phyloP scores from a whole-genome alignment of 2,113 vertebrate genomes.

The Propithecus coquereli region DNA sequence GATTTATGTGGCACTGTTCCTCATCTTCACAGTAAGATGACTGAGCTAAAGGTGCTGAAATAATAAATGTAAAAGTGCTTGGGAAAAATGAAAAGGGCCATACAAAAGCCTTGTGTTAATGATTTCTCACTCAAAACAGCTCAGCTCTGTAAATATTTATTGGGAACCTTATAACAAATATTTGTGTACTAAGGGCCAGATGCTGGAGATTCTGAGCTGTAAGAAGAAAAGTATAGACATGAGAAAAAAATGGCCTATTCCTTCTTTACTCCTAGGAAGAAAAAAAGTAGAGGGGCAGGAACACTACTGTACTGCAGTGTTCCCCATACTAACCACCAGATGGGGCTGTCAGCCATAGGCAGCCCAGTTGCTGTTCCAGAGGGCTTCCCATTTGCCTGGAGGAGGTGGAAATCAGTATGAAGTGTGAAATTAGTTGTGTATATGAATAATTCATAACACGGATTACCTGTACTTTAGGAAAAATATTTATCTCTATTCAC shows the following conservation, averaged over 20 bases:
- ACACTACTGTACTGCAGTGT: neutral
- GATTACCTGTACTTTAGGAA: neutral
- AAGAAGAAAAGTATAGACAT: neutral
- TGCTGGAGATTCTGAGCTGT: neutral
- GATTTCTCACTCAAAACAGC: slow-evolving; percentile 3
- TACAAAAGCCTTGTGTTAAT: neutral
- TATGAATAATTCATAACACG: neutral
- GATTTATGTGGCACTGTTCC: neutral
- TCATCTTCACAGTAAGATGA: neutral
- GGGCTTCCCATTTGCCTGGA: neutral
- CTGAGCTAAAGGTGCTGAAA: neutral
- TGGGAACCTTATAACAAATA: neutral
- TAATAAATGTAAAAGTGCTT: neutral
- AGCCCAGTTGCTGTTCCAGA: slow-evolving; percentile 39
- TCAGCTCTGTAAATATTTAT: neutral
- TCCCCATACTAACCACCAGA: slow-evolving; percentile 25
- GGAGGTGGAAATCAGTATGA: neutral
- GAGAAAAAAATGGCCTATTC: neutral
- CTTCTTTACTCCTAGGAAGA: neutral
- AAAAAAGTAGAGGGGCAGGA: neutral
- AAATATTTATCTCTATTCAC: neutral
- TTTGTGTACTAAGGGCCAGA: neutral
- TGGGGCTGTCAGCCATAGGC: slow-evolving; percentile 9
- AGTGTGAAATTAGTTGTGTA: neutral
- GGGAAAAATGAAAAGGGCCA: neutral